Percentiles rank a stretch among this genome's conserved stretches.
Conservation (phyloP, 2,888 invertebrate genomes). For the Chymomyza amoena region DNA sequence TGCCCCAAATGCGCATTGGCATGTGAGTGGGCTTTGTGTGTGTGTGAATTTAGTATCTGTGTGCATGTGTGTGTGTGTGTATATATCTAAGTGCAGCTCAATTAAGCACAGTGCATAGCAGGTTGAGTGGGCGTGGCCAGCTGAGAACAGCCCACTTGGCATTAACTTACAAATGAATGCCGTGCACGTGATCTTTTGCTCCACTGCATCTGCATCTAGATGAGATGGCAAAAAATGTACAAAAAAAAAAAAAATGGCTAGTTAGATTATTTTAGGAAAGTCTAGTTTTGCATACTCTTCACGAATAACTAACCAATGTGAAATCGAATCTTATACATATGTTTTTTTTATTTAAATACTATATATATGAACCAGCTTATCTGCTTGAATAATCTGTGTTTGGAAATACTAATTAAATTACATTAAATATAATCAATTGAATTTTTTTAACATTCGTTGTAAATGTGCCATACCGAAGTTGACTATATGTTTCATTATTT, state of each 20-base stretch:
- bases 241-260: not conserved
- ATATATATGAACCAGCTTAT: no score
- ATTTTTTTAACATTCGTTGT: no score
- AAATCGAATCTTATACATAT: not conserved
- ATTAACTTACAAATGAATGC: slow-evolving; percentile 63
- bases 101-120: slow-evolving; percentile 38
- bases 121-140: slow-evolving; percentile 6
- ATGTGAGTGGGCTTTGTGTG: slow-evolving; percentile 32
- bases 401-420: no score
- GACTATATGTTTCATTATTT: no score
- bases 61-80: not conserved
- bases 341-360: no score
- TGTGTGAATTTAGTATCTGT: not conserved
- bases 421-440: no score
- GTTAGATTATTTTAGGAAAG: not conserved
- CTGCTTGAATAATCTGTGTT: no score
- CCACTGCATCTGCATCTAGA: slow-evolving; percentile 45
- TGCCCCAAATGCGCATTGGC: slow-evolving; percentile 45
- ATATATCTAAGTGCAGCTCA: slow-evolving; percentile 20
- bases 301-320: not conserved
- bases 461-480: no score
- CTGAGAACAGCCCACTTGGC: slow-evolving; percentile 21
- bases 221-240: slow-evolving; percentile 3
- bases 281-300: not conserved
- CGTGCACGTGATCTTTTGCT: slow-evolving; percentile 56